Evolutionary conservation across 2,113 vertebrate genomes (phyloP).

Genomic region (Anseranas semipalmata): DNA sequence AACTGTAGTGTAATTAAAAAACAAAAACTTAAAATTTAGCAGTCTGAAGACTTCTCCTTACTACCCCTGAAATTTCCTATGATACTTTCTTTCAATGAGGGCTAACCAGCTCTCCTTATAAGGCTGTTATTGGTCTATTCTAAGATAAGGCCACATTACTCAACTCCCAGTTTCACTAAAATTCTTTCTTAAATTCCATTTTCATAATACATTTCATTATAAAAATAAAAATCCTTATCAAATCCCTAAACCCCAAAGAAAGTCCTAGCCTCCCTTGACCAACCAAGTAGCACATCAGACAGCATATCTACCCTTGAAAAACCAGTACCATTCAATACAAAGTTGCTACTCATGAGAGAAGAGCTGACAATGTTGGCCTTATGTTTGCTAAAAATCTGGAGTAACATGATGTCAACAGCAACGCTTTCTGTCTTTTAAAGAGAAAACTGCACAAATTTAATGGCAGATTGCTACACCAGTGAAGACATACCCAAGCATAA

Average conservation of each 20-base stretch:
- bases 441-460: not conserved
- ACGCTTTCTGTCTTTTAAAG: not conserved
- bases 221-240: conserved; percentile 36
- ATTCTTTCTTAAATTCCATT: conserved; percentile 64
- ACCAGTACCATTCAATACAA: not conserved
- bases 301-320: not conserved
- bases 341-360: not conserved
- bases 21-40: not conserved
- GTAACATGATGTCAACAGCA: not conserved
- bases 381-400: conserved; percentile 10
- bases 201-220: conserved; percentile 56
- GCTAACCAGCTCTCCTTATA: conserved; percentile 17
- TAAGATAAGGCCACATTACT: conserved; percentile 66
- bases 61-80: conserved; percentile 7
- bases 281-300: not conserved
- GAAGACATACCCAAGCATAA: not conserved
- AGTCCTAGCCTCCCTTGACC: not conserved
- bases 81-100: not conserved
- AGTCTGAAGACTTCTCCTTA: not conserved
- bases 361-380: not conserved
- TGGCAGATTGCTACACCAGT: not conserved
- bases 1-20: conserved; percentile 73
- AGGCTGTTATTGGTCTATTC: conserved; percentile 55
- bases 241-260: not conserved
- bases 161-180: conserved; percentile 65